Percentiles rank a stretch among this genome's conserved stretches.
Evolutionary conservation across 2,797 vertebrate species (phyloP).

Genomic region (Mormyrops attenuatus): DNA sequence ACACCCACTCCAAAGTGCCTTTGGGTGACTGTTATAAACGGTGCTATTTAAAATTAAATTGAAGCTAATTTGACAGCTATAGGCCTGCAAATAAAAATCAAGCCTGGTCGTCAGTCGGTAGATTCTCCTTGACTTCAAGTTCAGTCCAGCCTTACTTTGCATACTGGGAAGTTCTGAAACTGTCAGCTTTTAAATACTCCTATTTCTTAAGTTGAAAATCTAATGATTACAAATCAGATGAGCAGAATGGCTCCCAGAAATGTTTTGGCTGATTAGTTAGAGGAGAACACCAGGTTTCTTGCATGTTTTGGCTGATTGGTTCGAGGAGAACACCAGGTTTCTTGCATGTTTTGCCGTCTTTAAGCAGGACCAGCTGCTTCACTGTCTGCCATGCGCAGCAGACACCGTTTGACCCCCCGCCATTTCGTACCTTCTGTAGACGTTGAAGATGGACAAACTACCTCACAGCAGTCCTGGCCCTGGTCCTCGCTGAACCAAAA

Average conservation of each 20-base stretch:
- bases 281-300: not conserved
- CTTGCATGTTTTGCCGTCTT: slow-evolving; percentile 33
- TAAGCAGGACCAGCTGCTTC: not conserved
- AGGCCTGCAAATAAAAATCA: not conserved
- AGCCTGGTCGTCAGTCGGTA: not conserved
- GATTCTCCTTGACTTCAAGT: not conserved
- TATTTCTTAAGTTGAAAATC: not conserved
- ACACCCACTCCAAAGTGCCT: not conserved
- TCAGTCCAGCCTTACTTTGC: not conserved
- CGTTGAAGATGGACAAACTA: slow-evolving; percentile 96
- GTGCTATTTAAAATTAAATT: not conserved
- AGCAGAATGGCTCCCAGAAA: not conserved
- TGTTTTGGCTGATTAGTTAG: not conserved
- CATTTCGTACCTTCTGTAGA: slow-evolving; percentile 50
- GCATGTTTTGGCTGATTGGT: not conserved
- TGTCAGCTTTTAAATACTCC: not conserved
- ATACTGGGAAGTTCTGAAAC: not conserved
- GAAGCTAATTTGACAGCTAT: not conserved
- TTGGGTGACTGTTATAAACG: not conserved
- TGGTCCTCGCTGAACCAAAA: slow-evolving; percentile 64
- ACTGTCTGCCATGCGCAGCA: not conserved
- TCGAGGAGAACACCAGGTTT: not conserved
- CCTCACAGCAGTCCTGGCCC: slow-evolving; percentile 84
- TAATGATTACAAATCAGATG: not conserved
- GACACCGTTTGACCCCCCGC: not conserved